Base-by-base conservation (phyloP, 2,113 vertebrate genomes). In the Sula dactylatra region DNA sequence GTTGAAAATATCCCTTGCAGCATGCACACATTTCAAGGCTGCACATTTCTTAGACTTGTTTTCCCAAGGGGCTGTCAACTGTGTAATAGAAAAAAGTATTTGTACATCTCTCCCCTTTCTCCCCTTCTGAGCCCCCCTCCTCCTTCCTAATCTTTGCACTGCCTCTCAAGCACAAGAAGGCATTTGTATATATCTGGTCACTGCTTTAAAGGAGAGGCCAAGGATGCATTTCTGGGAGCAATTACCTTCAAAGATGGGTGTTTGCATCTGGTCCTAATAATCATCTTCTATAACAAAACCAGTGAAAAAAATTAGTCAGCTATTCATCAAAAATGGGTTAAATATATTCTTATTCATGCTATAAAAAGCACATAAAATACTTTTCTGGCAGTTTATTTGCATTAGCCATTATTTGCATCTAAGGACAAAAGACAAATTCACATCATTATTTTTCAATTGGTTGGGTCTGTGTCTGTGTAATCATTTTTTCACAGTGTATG, bases 381-480 rank as follows among this genome's bases (percentile, higher is more conserved):
- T 93, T 97, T 78, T 82, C 24, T 32, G 56, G 88, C 62, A 78
- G 82, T 93, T 93, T 73, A 84, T 94, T 93, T 96, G 93, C 90
- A n/a, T 81, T 95, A 95, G 47, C 88, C 76, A 89, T 90, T 90
- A 92, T 94, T 82, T 83, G 72, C 91, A 86, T 90, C 88, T 87
- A 82, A 93, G 94, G 94, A 94, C 90, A 93, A 95, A 97, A 93
- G 97, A 94, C 88, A 94, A 78, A 86, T 95, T 95, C 88, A 77
- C 49, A 34, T 89, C 90, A 94, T 97, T 85, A 95, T 89, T 95
- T 97, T 94, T 86, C 96, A 95, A 72, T 78, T 80, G 93, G 92
- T 93, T 90, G 89, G 83, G 65, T 56, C 96, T 96, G 88, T 71
- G 84, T 73, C 95, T 97, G 81, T 69, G 65, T 86, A 73, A 94